These are phyloP conservation scores for Forbesichthys agassizii DNA, from an alignment of 2,113 vertebrate species.

Conservation along the genomic window DNA sequence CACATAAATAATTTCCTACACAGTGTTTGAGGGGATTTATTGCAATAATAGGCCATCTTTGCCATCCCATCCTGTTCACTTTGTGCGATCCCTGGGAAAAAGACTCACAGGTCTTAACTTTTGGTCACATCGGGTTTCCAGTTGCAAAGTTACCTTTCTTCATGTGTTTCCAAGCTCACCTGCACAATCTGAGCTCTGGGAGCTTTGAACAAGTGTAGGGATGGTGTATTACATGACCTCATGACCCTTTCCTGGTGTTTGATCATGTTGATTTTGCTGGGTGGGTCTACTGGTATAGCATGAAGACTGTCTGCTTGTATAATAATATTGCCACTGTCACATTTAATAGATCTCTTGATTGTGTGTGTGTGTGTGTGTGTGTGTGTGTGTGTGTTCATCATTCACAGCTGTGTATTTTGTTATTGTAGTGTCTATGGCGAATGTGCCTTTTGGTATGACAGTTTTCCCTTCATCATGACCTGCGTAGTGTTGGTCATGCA, in stretches of 20 bases:
- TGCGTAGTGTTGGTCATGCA: not conserved
- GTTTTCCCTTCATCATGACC: not conserved
- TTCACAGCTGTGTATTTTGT: constrained; percentile 43
- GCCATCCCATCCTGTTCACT: constrained; percentile 75
- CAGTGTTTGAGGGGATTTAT: constrained; percentile 76
- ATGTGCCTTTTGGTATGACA: not conserved
- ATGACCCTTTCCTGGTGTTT: constrained; percentile 62
- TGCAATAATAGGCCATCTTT: constrained; percentile 76
- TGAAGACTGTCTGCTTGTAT: constrained; percentile 51
- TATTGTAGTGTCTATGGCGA: constrained; percentile 47
- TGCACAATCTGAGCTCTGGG: constrained; percentile 57
- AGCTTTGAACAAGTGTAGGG: constrained; percentile 56
- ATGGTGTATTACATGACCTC: constrained; percentile 49
- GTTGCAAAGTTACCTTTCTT: constrained; percentile 68
- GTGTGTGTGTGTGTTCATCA: constrained; percentile 50
- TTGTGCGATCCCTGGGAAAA: constrained; percentile 67
- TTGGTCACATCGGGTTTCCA: constrained; percentile 71
- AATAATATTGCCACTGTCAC: constrained; percentile 67
- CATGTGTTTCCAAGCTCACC: constrained; percentile 67
- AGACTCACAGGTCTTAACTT: constrained; percentile 68
- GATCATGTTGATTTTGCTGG: constrained; percentile 73
- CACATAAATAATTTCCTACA: constrained; percentile 79
- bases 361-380: constrained; percentile 40
- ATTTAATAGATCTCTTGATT: constrained; percentile 57
- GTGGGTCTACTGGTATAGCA: constrained; percentile 67